Evolutionary conservation across 2,113 vertebrate genomes (phyloP).

Genomic region (Dicentrarchus labrax): DNA sequence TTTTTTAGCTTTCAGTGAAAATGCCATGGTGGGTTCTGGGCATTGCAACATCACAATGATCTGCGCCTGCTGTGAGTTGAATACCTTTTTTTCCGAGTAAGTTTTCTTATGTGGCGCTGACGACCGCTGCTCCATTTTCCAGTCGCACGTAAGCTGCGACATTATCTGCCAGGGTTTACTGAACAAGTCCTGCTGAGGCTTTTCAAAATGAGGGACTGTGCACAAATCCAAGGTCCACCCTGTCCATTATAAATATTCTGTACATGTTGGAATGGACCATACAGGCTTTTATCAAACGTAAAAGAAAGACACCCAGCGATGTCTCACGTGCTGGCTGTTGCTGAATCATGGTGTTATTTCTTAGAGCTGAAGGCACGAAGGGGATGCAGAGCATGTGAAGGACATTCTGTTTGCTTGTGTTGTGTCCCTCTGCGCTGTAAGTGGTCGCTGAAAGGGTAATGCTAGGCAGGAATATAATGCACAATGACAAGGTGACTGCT

Average conservation of each 20-base stretch:
- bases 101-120: conserved; percentile 1
- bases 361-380: conserved; percentile 24
- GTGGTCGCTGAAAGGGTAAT: conserved; percentile 48
- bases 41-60: conserved; percentile 28
- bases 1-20: conserved; percentile 25
- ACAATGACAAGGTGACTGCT: conserved; percentile 68
- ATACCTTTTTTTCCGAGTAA: conserved; percentile 2
- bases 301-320: neutral
- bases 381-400: conserved; percentile 33
- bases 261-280: too few species aligned
- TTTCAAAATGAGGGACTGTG: conserved; percentile 8
- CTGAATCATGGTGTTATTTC: conserved; percentile 25
- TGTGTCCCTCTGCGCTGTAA: conserved; percentile 25
- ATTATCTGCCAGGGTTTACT: conserved; percentile 4
- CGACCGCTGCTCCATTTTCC: neutral
- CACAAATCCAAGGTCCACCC: conserved; percentile 12
- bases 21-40: conserved; percentile 40
- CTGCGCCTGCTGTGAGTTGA: conserved; percentile 19
- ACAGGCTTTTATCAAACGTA: neutral
- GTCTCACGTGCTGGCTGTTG: neutral
- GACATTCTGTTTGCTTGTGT: conserved; percentile 47
- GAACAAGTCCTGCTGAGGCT: conserved; percentile 7
- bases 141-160: conserved; percentile 7
- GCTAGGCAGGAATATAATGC: conserved; percentile 43
- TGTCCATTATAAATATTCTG: neutral